Evolutionary conservation across 1,140 invertebrate genomes (phyloP).

Genomic region (Tachypleus tridentatus): DNA sequence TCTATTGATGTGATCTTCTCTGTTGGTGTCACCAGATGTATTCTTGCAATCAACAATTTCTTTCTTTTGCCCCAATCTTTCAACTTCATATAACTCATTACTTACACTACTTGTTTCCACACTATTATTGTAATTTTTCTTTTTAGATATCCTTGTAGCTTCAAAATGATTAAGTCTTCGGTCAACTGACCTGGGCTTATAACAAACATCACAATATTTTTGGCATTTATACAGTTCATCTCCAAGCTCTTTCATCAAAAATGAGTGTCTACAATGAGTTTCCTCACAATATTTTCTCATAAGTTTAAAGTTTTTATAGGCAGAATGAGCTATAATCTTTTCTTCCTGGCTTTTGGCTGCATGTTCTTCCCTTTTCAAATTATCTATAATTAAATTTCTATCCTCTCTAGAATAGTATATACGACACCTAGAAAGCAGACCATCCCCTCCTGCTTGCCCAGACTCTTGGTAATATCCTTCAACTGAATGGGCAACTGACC

Average conservation of each 20-base stretch:
- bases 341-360: slow-evolving; percentile 40
- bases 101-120: slow-evolving; percentile 34
- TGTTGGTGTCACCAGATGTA: slow-evolving; percentile 13
- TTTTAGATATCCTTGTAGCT: slow-evolving; percentile 10
- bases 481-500: slow-evolving; percentile 73
- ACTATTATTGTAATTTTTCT: background rate
- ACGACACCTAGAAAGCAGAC: slow-evolving; percentile 42
- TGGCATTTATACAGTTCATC: slow-evolving; percentile 52
- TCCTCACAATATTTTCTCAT: slow-evolving; percentile 57
- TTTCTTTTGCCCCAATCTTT: slow-evolving; percentile 31
- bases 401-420: slow-evolving; percentile 64
- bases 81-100: slow-evolving; percentile 62
- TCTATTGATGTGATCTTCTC: slow-evolving; percentile 30
- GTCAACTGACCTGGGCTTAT: slow-evolving; percentile 42
- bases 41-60: slow-evolving; percentile 37
- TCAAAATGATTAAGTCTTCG: slow-evolving; percentile 44
- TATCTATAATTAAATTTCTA: slow-evolving; percentile 61
- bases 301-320: slow-evolving; percentile 54
- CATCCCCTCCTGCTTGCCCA: slow-evolving; percentile 51
- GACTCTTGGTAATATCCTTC: slow-evolving; percentile 50
- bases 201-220: slow-evolving; percentile 59
- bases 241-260: slow-evolving; percentile 31
- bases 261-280: slow-evolving; percentile 21
- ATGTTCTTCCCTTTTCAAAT: slow-evolving; percentile 53
- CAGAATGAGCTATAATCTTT: slow-evolving; percentile 41